These are phyloP conservation scores for Ploceus nigricollis DNA, from an alignment of 2,113 vertebrate genomes.

Conservation along the genomic window DNA sequence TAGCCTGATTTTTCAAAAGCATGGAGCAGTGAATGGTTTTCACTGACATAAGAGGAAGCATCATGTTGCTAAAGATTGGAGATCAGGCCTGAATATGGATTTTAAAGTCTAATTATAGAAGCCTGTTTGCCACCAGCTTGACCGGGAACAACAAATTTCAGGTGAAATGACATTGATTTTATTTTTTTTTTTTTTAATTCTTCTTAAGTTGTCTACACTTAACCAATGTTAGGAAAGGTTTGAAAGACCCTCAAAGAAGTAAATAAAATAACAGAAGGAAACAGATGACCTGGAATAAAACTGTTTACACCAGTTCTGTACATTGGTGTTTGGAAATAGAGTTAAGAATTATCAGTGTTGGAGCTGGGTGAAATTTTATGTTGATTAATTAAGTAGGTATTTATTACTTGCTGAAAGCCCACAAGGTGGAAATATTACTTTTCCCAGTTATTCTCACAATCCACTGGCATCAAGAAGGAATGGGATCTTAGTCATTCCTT, in stretches of 20 bases:
- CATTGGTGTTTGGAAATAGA: fast-evolving
- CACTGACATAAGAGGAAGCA: constrained; percentile 36
- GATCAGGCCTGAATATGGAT: constrained; percentile 47
- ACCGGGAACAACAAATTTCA: constrained; percentile 24
- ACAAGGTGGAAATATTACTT: not conserved
- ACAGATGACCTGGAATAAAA: not conserved
- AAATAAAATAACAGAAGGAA: not conserved
- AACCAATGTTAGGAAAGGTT: not conserved
- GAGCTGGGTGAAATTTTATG: not conserved
- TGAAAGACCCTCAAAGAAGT: not conserved
- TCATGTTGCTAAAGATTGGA: constrained; percentile 24
- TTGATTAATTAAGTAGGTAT: not conserved
- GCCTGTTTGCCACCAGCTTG: constrained; percentile 21
- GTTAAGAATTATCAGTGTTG: not conserved
- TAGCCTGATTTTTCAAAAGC: constrained; percentile 30
- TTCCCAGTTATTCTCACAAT: not conserved
- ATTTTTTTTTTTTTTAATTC: not conserved
- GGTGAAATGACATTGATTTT: constrained; percentile 38
- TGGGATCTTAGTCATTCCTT: not conserved
- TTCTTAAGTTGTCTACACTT: not conserved
- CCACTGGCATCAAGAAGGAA: not conserved
- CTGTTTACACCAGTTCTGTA: not conserved
- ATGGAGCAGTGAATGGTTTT: not conserved
- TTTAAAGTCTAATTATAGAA: constrained; percentile 55
- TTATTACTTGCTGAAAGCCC: not conserved